Evolutionary conservation across 2,113 vertebrate species (phyloP).

Genomic region (Tupaia chinensis): DNA sequence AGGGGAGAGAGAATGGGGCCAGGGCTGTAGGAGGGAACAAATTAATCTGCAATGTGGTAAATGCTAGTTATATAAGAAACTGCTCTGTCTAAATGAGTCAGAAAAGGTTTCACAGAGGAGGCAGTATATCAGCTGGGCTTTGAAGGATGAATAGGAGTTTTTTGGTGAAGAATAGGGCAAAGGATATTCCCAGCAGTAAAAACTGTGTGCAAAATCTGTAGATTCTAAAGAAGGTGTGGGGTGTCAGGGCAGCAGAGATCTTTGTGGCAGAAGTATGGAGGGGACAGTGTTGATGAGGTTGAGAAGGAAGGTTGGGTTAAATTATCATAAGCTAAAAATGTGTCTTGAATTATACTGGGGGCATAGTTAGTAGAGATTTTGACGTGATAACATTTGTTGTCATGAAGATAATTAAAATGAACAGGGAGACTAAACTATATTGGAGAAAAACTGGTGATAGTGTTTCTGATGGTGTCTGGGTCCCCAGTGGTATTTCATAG

Average conservation of each 20-base stretch:
- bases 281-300: background rate
- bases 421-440: background rate
- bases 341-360: background rate
- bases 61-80: background rate
- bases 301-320: background rate
- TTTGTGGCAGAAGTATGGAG: background rate
- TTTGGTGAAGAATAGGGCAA: background rate
- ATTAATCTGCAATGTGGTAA: background rate
- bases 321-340: background rate
- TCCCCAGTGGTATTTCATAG: background rate
- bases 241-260: background rate
- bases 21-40: background rate
- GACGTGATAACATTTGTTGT: background rate
- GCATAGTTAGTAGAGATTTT: background rate
- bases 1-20: too few relatives aligned
- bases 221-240: background rate
- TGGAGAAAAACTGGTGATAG: background rate
- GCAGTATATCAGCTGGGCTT: background rate
- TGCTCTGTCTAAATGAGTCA: conserved; percentile 9
- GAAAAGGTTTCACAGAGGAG: background rate
- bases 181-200: background rate
- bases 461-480: background rate
- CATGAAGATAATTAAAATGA: conserved; percentile 1
- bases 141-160: conserved; percentile 39
- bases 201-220: background rate